Evolutionary conservation across 2,113 vertebrate species (phyloP).

Genomic region (Rhineura floridana): DNA sequence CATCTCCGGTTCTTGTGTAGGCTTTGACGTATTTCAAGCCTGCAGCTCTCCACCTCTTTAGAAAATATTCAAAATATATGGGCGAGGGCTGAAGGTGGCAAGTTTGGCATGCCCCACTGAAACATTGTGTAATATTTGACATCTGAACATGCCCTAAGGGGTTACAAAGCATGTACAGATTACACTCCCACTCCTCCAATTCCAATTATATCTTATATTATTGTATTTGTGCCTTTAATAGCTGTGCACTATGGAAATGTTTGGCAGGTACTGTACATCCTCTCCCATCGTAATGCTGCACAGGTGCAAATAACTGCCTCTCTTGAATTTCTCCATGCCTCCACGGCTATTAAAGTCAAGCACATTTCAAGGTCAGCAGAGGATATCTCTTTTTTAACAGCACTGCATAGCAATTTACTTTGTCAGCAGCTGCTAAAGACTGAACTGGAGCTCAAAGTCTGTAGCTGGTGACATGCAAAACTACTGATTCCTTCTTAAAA

Average conservation of each 20-base stretch:
- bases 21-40: not conserved
- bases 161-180: not conserved
- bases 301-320: not conserved
- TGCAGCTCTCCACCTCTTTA: not conserved
- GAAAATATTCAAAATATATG: not conserved
- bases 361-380: not conserved
- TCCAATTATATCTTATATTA: not conserved
- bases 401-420: not conserved
- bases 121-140: not conserved
- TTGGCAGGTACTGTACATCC: not conserved
- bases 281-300: not conserved
- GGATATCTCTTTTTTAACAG: not conserved
- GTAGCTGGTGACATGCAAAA: not conserved
- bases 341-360: not conserved
- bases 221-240: not conserved
- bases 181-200: not conserved
- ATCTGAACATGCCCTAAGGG: not conserved
- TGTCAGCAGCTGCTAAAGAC: accelerated
- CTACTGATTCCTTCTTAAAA: not conserved
- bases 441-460: not conserved
- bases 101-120: not conserved
- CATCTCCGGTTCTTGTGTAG: not conserved
- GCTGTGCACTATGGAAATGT: not conserved
- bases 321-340: not conserved
- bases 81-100: not conserved